phyloP scores from a whole-genome alignment of 2,888 invertebrate species.

The Pterostichus madidus region DNA sequence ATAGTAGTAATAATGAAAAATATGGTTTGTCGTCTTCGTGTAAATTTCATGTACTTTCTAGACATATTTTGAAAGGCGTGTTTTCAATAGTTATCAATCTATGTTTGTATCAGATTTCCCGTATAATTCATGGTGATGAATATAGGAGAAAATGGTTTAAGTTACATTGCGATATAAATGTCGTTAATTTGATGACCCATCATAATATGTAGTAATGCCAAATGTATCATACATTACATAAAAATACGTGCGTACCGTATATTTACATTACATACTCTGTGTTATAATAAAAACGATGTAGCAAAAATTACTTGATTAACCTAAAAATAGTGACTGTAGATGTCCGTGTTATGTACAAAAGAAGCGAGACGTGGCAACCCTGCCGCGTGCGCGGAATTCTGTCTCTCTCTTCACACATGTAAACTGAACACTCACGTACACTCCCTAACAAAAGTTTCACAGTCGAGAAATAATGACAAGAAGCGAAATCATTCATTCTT shows the following conservation, averaged over 20 bases:
- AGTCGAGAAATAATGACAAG: slow-evolving; percentile 2
- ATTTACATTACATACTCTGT: slow-evolving; percentile 44
- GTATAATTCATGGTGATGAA: no score
- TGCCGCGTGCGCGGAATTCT: not conserved
- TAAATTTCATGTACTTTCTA: no score
- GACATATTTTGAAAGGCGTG: no score
- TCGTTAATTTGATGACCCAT: slow-evolving; percentile 47
- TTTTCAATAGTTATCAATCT: no score
- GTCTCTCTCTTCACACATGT: slow-evolving; percentile 43
- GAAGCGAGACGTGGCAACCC: slow-evolving; percentile 31
- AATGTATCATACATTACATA: slow-evolving; percentile 75
- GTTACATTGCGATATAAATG: not conserved
- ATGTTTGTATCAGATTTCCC: no score
- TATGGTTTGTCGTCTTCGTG: no score
- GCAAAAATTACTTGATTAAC: slow-evolving; percentile 54
- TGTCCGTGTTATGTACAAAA: slow-evolving; percentile 65
- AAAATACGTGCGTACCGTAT: slow-evolving; percentile 54
- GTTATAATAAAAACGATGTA: slow-evolving; percentile 49
- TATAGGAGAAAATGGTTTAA: not conserved
- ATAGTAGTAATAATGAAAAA: no score
- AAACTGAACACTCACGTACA: not conserved
- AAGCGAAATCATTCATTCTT: slow-evolving; percentile 59
- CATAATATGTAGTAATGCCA: slow-evolving; percentile 75
- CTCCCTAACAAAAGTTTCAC: slow-evolving; percentile 2
- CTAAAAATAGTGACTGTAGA: slow-evolving; percentile 55